Percentiles rank a stretch among this genome's conserved stretches.
These are phyloP conservation scores for Murina feae DNA, from an alignment of 2,113 vertebrate genomes.

Conservation along the genomic window DNA sequence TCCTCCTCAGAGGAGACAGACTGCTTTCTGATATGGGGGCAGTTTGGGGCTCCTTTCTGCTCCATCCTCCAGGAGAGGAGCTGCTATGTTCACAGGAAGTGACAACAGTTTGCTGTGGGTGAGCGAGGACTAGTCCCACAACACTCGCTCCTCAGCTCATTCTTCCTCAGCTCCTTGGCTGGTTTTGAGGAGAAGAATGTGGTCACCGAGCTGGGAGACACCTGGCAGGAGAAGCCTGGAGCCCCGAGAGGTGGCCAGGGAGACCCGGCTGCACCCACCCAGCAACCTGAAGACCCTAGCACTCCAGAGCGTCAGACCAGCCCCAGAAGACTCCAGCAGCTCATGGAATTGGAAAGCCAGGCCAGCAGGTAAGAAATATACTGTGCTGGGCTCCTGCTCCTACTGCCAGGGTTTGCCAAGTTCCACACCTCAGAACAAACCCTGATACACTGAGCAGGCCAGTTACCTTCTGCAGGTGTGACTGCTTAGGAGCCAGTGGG, in stretches of 20 bases:
- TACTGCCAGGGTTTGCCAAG: background rate
- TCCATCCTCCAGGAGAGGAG: background rate
- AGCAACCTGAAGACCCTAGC: background rate
- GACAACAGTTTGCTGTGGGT: background rate
- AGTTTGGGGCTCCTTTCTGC: background rate
- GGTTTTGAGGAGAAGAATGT: background rate
- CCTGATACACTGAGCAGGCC: background rate
- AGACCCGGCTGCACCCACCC: background rate
- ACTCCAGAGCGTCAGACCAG: background rate
- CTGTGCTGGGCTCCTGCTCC: background rate
- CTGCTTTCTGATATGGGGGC: background rate
- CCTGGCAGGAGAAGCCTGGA: background rate
- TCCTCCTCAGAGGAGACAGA: background rate
- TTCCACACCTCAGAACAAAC: background rate
- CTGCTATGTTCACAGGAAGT: background rate
- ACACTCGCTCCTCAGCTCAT: background rate
- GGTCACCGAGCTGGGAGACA: background rate
- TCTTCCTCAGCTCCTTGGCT: background rate
- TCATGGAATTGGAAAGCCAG: background rate
- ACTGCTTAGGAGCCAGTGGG: background rate
- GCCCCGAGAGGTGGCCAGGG: background rate
- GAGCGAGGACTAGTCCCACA: background rate
- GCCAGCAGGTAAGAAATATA: slow-evolving; percentile 27
- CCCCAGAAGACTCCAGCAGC: background rate
- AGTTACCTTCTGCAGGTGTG: background rate